Evolutionary conservation across 2,888 invertebrate species (phyloP).

Genomic region (Platerodrilus igneus): DNA sequence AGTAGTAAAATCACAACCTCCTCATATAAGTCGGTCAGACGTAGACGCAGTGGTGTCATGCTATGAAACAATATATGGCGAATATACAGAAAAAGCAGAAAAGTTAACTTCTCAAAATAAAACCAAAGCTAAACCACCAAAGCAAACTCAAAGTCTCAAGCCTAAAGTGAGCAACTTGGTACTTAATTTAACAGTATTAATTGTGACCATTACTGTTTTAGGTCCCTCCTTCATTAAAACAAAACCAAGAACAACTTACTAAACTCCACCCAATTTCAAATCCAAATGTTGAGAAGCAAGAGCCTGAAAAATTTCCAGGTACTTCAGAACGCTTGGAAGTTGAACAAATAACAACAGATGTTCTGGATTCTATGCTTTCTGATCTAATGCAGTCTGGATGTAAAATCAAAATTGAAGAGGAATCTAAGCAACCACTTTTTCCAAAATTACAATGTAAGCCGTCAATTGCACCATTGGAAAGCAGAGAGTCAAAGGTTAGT

Average conservation of each 20-base stretch:
- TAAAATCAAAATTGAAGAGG: constrained; percentile 7
- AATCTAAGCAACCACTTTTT: too few relatives aligned
- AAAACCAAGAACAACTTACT: constrained; percentile 17
- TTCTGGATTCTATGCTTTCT: constrained; percentile 31
- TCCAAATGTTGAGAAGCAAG: neutral
- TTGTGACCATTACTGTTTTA: constrained; percentile 10
- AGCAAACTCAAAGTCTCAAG: constrained; percentile 30
- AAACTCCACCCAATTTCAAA: neutral
- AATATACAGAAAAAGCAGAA: too few relatives aligned
- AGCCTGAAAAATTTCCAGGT: neutral
- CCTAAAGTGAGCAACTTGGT: constrained; percentile 32
- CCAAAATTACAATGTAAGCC: too few relatives aligned
- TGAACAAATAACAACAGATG: constrained; percentile 34
- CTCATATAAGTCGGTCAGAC: constrained; percentile 26
- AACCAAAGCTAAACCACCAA: too few relatives aligned
- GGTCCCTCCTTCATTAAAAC: constrained; percentile 24
- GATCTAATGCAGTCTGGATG: constrained; percentile 30
- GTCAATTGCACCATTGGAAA: too few relatives aligned
- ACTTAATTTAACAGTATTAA: neutral
- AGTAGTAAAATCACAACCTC: too few relatives aligned
- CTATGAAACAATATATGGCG: constrained; percentile 30
- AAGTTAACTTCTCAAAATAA: too few relatives aligned
- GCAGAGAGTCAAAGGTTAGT: too few relatives aligned
- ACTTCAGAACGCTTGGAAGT: constrained; percentile 27
- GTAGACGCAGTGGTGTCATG: constrained; percentile 30